phyloP scores from a whole-genome alignment of 1,140 invertebrate genomes.

The Aphis gossypii region DNA sequence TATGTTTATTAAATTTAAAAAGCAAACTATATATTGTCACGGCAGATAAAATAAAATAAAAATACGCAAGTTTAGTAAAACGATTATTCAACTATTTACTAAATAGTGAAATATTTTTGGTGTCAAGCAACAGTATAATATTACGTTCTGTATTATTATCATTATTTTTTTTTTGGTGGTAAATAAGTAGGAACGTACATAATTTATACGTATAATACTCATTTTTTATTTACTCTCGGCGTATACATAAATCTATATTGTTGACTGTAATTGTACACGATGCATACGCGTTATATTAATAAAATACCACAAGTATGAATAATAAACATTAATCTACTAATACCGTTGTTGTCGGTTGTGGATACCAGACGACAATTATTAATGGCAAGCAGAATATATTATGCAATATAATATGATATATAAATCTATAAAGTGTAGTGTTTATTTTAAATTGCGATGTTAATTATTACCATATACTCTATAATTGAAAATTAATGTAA shows the following conservation, averaged over 20 bases:
- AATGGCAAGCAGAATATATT: background rate
- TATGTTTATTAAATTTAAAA: too few relatives aligned
- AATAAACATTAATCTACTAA: slow-evolving; percentile 28
- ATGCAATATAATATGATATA: too few relatives aligned
- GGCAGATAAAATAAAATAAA: too few relatives aligned
- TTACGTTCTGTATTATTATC: background rate
- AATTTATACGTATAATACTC: background rate
- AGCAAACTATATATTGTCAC: too few relatives aligned
- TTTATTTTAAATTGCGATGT: too few relatives aligned
- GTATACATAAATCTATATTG: background rate
- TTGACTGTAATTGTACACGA: background rate
- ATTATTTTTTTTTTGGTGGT: background rate
- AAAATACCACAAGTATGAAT: background rate
- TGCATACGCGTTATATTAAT: background rate
- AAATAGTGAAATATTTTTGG: background rate
- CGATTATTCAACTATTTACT: background rate
- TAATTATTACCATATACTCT: too few relatives aligned
- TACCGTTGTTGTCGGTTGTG: background rate
- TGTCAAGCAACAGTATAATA: background rate
- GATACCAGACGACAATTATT: background rate
- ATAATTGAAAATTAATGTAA: too few relatives aligned
- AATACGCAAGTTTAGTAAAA: background rate
- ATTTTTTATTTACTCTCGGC: background rate
- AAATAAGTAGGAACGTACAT: background rate
- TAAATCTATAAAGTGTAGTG: too few relatives aligned